phyloP scores from a whole-genome alignment of 2,113 vertebrate genomes.

The Aepyceros melampus region DNA sequence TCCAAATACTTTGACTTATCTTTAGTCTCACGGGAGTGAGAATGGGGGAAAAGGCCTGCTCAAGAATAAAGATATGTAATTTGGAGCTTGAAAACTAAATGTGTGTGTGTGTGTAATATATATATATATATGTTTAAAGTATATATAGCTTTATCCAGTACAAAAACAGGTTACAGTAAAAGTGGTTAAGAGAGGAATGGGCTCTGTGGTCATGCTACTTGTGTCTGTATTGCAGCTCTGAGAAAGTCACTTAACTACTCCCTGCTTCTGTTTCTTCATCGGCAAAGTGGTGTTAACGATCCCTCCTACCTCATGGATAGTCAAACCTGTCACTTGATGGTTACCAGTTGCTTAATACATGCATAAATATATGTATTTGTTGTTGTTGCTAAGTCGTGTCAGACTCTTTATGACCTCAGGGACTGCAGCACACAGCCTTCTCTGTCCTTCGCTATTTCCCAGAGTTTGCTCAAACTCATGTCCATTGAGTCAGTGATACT shows the following conservation, averaged over 20 bases:
- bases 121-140: not conserved
- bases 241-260: not conserved
- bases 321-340: not conserved
- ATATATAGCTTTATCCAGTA: not conserved
- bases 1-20: slow-evolving; percentile 2
- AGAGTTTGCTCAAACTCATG: not conserved
- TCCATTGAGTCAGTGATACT: not conserved
- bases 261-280: not conserved
- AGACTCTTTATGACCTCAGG: not conserved
- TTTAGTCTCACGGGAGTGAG: not conserved
- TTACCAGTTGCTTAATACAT: not conserved
- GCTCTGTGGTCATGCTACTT: not conserved
- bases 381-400: not conserved
- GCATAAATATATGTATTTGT: not conserved
- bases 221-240: not conserved
- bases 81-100: not conserved
- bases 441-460: not conserved
- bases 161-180: not conserved
- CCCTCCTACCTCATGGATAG: not conserved
- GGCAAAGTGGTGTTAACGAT: not conserved
- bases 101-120: not conserved
- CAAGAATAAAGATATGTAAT: not conserved
- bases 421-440: not conserved
- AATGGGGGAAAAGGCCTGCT: not conserved
- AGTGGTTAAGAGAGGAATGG: not conserved